These are phyloP conservation scores for Tridacna crocea DNA, from an alignment of 2,888 invertebrate genomes.

Conservation along the genomic window DNA sequence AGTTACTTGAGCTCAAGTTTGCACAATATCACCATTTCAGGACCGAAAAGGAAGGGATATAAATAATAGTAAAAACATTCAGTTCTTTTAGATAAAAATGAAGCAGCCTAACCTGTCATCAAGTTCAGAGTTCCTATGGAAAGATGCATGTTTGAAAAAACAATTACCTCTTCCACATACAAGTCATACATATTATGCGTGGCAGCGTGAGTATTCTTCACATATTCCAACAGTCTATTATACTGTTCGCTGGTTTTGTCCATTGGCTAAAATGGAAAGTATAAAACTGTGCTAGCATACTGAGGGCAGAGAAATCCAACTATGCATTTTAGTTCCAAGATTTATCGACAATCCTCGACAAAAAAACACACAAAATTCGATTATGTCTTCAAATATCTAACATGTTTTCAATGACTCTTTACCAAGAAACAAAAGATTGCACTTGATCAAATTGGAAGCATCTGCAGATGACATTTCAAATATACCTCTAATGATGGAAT, in stretches of 20 bases:
- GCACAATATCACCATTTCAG: no score
- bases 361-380: not conserved
- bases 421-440: not conserved
- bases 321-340: no score
- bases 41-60: no score
- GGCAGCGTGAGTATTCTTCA: constrained; percentile 95
- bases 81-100: no score
- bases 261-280: constrained; percentile 85
- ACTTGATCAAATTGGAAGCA: not conserved
- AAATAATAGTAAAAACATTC: no score
- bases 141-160: no score
- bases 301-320: no score
- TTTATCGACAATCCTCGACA: no score
- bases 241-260: constrained; percentile 89
- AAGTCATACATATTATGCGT: constrained; percentile 93
- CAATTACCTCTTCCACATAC: constrained; percentile 87
- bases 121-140: no score
- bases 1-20: no score
- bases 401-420: not conserved
- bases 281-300: not conserved
- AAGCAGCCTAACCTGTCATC: no score
- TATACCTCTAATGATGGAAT: not conserved
- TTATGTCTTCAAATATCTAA: not conserved
- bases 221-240: constrained; percentile 90
- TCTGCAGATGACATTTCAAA: no score